Evolutionary conservation across 1,140 invertebrate genomes (phyloP), one percentile per base, ranked within the genome.

Genomic region (Trichonephila clavata): DNA sequence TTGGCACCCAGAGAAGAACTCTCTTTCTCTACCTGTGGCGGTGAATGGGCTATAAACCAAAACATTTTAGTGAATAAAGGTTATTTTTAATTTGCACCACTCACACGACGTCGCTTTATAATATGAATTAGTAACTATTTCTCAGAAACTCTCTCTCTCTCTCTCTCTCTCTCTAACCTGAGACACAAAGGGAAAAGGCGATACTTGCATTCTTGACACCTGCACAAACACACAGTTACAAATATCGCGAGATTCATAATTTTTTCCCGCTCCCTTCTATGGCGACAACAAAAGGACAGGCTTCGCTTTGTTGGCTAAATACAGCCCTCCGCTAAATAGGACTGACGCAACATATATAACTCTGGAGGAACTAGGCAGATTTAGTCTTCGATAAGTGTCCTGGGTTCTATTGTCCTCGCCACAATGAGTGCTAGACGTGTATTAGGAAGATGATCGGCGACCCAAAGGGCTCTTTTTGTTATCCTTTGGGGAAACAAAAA

Each of bases 291-390:
- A 83, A 59, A 83, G 50, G 81, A 50, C 13, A 20, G 14, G 1
- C 7, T 83, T 57, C 14, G 81, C 81, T 57, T 83, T 83, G 81
- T 83, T 83, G 81, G 20, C 39, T 14, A 83, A 83, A 43, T 83
- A 83, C 81, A 24, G 50, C 43, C 20, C n/a, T 2, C 81, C 16
- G 50, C 81, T 83, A 83, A 83, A 83, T 50, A 83, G 77, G 50
- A n/a, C 50, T 50, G 81, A 57, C 43, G 27, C 27, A 50, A 83
- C 80, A 27, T 80, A 80, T 27, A 27, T 32, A 80, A 39, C 77
- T 81, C 0, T 81, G 77, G 43, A 81, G 77, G 77, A 81, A 57
- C 81, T 13, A 83, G 50, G 39, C 43, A 83, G 81, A 83, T 83
- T 57, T 50, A 59, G 21, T 21, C 18, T 5, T 10, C 81, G 81